Base-by-base conservation (phyloP, 2,888 invertebrate species). In the Saturnia japonica region DNA sequence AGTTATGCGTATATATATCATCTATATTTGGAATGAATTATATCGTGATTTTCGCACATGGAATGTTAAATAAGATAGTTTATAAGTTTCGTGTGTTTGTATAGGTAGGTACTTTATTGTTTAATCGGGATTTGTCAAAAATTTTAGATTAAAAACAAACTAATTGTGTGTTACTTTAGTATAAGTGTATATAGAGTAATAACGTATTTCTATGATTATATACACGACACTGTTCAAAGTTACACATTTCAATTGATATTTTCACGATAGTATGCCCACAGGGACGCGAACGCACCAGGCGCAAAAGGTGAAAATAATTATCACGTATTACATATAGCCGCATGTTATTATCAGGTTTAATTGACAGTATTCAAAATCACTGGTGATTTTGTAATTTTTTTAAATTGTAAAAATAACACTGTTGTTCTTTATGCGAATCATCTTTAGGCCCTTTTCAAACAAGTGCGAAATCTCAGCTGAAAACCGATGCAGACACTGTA, bases 401-500 rank as follows among this genome's bases (percentile, higher is more conserved):
- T n/a, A n/a, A n/a, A n/a, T n/a, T n/a, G n/a, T n/a, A n/a, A n/a
- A n/a, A 34, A 34, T 34, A 34, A 34, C 3, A 34, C 6, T 6
- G 34, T 6, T 34, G 34, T 34, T 4, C 34, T 34, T 34, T 6
- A 34, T 34, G 6, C 34, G 34, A 34, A 34, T 34, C 3, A 2
- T 34, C 6, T 57, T 25, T 57, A 57, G 1, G 25, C 25, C 25
- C 7, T 57, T 57, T 57, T 25, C 25, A 8, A 25, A 22, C 28
- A 60, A 60, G 57, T 60, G 57, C 57, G 57, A 60, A 60, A 60
- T 60, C 28, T 28, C 14, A 14, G 57, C 47, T 47, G 45, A 47
- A 16, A 47, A 47, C 12, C 16, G 16, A 1, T 47, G 19, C 1
- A 6, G 45, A 47, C 1, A 47, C 1, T 0, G 45, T 8, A 45